Conservation (phyloP, 2,797 vertebrate species). For the Perodicticus potto region DNA sequence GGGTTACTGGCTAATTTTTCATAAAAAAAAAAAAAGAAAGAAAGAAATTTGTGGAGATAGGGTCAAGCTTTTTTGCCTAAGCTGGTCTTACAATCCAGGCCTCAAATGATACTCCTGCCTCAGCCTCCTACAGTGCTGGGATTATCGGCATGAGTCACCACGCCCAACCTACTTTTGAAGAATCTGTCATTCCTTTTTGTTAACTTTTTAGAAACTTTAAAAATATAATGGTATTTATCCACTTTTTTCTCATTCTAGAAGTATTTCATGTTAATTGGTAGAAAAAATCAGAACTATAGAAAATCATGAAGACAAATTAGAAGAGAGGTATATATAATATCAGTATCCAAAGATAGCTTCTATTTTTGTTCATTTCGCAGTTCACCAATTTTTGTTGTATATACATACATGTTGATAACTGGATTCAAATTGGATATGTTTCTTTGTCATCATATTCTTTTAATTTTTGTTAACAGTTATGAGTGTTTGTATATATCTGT, state of each 20-base stretch:
- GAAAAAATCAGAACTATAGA: not conserved
- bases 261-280: not conserved
- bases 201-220: not conserved
- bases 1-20: too few species aligned
- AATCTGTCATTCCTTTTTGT: not conserved
- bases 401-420: not conserved
- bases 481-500: not conserved
- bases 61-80: too few species aligned
- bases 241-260: not conserved
- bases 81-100: too few species aligned
- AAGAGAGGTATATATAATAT: not conserved
- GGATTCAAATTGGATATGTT: not conserved
- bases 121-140: too few species aligned
- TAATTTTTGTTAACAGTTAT: not conserved
- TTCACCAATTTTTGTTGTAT: not conserved
- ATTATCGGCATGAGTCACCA: too few species aligned
- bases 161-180: not conserved
- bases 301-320: not conserved
- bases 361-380: not conserved
- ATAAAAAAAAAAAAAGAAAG: too few species aligned
- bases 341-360: not conserved
- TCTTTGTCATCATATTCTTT: not conserved
- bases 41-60: too few species aligned
- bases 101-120: too few species aligned
- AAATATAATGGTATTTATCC: not conserved